Evolutionary conservation across 2,888 invertebrate species (phyloP).

Genomic region (Cyrtodaria siliqua): DNA sequence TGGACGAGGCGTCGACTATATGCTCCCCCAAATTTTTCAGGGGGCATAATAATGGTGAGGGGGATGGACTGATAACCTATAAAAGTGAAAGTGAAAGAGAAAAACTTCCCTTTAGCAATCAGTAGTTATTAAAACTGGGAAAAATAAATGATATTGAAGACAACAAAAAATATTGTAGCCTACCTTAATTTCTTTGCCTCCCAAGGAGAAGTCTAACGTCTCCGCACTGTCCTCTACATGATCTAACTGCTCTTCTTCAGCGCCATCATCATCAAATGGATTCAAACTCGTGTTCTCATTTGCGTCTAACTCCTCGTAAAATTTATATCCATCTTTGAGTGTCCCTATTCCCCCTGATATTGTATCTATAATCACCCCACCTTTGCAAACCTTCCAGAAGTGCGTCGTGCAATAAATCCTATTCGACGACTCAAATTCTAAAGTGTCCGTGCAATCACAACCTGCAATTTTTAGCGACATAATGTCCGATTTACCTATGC

Average conservation of each 20-base stretch:
- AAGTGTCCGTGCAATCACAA: slow-evolving; percentile 79
- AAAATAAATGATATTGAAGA: not conserved
- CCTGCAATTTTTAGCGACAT: slow-evolving; percentile 81
- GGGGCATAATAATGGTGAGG: too few species aligned
- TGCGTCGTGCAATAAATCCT: slow-evolving; percentile 80
- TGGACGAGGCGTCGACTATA: too few species aligned
- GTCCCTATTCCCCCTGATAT: slow-evolving; percentile 81
- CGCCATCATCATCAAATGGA: slow-evolving; percentile 50
- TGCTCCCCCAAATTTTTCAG: too few species aligned
- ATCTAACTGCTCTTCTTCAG: slow-evolving; percentile 7
- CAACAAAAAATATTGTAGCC: not conserved
- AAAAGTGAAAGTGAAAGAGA: too few species aligned
- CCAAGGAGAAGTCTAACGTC: slow-evolving; percentile 48
- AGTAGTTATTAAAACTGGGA: too few species aligned
- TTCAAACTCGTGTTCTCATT: slow-evolving; percentile 52
- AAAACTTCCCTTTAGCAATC: too few species aligned
- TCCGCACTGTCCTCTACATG: slow-evolving; percentile 20
- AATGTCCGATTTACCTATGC: slow-evolving; percentile 81
- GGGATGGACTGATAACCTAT: too few species aligned
- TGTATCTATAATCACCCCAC: slow-evolving; percentile 82
- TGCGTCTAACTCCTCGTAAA: slow-evolving; percentile 68
- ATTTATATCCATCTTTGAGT: slow-evolving; percentile 75
- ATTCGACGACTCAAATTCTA: slow-evolving; percentile 81
- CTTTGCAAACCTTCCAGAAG: slow-evolving; percentile 77
- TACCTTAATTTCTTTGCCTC: slow-evolving; percentile 64